Percentiles rank a stretch among this genome's conserved stretches.
These are phyloP conservation scores for Mobula hypostoma DNA, from an alignment of 2,113 vertebrate genomes.

Conservation along the genomic window DNA sequence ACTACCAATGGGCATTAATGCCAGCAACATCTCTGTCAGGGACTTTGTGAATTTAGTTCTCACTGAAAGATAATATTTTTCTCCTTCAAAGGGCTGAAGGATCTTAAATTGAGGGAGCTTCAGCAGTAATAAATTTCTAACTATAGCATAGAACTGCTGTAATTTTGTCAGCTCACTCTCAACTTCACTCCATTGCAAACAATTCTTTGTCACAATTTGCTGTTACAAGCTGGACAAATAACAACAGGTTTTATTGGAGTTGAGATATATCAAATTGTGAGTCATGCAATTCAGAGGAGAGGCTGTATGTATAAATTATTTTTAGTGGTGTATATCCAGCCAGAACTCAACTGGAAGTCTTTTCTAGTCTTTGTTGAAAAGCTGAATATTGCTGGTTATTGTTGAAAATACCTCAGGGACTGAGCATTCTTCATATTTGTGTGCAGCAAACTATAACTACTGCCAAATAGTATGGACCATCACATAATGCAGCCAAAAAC, in stretches of 20 bases:
- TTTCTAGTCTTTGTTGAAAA: not conserved
- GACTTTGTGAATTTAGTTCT: not conserved
- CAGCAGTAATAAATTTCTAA: not conserved
- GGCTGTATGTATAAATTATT: not conserved
- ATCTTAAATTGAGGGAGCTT: not conserved
- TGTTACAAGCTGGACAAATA: not conserved
- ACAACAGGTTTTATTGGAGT: not conserved
- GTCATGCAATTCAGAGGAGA: not conserved
- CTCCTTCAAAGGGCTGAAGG: not conserved
- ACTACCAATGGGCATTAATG: too few species aligned
- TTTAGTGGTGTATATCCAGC: not conserved
- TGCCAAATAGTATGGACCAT: not conserved
- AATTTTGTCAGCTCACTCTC: not conserved
- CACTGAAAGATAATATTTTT: not conserved
- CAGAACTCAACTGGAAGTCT: not conserved
- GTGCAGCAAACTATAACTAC: not conserved
- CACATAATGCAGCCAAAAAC: not conserved
- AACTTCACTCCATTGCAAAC: not conserved
- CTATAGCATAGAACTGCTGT: not conserved
- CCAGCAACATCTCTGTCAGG: not conserved
- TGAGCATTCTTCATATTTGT: not conserved
- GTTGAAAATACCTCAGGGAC: not conserved
- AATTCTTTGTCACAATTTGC: not conserved
- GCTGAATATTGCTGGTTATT: not conserved
- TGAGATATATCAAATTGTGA: not conserved